Evolutionary conservation across 1,140 invertebrate species (phyloP), one percentile per base, ranked within the genome.

Genomic region (Drosophila takahashii): DNA sequence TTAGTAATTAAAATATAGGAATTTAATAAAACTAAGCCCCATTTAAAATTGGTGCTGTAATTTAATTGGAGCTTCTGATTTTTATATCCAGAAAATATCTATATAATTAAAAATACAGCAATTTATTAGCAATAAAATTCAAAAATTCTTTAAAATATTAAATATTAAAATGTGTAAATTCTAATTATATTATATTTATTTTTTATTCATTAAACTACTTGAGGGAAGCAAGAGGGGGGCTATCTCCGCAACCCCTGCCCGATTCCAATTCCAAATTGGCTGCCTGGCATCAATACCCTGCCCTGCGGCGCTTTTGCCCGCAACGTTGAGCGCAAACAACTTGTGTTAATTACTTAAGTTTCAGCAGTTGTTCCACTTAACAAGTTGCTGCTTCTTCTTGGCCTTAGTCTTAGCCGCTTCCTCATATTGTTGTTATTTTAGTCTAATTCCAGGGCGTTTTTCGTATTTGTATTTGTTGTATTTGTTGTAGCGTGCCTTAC

Each of bases 291-390:
- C 51, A 45, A 39, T 34, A 32, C 26, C 51, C 36, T 27, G 53
- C 36, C 54, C 36, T 56, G 15, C 37, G 44, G 50, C 29, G 42
- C 62, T 69, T 61, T 76, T 61, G 62, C 41, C 64, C 71, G 66
- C 57, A 77, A 73, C 65, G 66, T 45, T 64, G 44, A 77, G 72
- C 72, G 80, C 67, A 85, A 85, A 81, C 75, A 85, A 87, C 81
- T 85, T 79, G 78, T 76, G 78, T 87, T 87, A 87, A 87, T 87
- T 87, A 85, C 81, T 74, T 86, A 87, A 87, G 78, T 87, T 87
- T 86, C 65, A 85, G 78, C 81, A 80, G 75, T 85, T 85, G 79
- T 77, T 81, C 78, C 76, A 84, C 80, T 84, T 84, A 84, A 79
- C 74, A 81, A 81, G 79, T 81, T 81, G 77, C 51, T 54, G 8